Evolutionary conservation across 64 coral and sea anemone genomes (phyloP).

Genomic region (Pocillopora verrucosa): DNA sequence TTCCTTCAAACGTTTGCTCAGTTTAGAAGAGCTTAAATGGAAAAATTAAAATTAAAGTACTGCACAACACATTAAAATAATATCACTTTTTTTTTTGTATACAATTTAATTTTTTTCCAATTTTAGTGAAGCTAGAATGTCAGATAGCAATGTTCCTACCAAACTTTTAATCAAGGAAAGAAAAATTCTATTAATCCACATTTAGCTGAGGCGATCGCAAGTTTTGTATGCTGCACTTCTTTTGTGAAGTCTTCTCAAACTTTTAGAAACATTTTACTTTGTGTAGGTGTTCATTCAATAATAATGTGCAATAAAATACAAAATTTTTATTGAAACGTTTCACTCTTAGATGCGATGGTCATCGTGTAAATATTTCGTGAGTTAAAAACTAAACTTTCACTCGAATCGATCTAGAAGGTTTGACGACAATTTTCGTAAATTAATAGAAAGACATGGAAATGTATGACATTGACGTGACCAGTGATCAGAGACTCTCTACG

Average conservation of each 20-base stretch:
- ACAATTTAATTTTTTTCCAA: too few species aligned
- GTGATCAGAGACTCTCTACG: background rate
- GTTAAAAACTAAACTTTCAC: background rate
- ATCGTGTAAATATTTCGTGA: background rate
- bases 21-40: background rate
- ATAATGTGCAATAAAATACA: background rate
- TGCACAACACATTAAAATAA: too few species aligned
- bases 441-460: background rate
- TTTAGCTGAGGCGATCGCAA: too few species aligned
- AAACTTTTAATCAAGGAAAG: too few species aligned
- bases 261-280: too few species aligned
- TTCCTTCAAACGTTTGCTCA: constrained; percentile 82
- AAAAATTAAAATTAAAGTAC: background rate
- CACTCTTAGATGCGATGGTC: background rate
- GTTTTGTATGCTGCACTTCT: too few species aligned
- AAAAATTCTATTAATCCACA: too few species aligned
- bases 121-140: too few species aligned
- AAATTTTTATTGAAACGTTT: background rate
- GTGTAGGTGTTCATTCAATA: too few species aligned
- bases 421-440: background rate
- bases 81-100: too few species aligned
- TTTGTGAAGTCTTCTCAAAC: too few species aligned
- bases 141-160: too few species aligned
- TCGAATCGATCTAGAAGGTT: background rate
- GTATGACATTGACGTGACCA: background rate